Evolutionary conservation across 1,140 invertebrate species (phyloP), one percentile per base, ranked within the genome.

Genomic region (Drosophila auraria): DNA sequence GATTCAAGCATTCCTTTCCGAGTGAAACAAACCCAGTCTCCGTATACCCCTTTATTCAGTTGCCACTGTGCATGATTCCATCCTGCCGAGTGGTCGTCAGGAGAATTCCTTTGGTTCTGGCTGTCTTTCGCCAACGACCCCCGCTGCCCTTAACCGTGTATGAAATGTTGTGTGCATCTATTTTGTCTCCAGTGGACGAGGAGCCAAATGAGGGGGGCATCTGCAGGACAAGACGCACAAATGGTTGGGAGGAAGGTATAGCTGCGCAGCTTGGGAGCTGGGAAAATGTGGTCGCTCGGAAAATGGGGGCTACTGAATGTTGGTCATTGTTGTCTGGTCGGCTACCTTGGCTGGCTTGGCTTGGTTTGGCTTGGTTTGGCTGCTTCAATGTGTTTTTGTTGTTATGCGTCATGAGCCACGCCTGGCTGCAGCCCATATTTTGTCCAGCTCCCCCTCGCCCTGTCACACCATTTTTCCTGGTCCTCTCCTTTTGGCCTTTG

Each of bases 341-440:
- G 68, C 71, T 69, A 71, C 68, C 68, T 71, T 71, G 68, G 27
- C 61, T 71, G 69, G 50, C 33, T 36, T 11, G 33, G 33, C 33
- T 5, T 36, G 33, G 33, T 9, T 36, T 36, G 30, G 30, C 30
- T 33, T 33, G 30, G 25, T 5, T 23, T 27, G 40, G 20, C 44
- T 38, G 20, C 25, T 30, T 33, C 56, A 54, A 49, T 60, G 40
- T 44, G 56, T 30, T 62, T 49, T 56, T 49, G 40, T 60, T 79
- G 49, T 57, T 68, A 45, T 77, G 74, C 75, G 75, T 54, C 75
- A 78, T 69, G 73, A 61, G 74, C 75, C 75, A 78, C 74, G 75
- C 75, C 75, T 45, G n/a, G 23, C 33, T 47, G 56, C 56, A 60
- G 63, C 33, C 40, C 38, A 69, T 66, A 36, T 23, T 25, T 49